Conservation (phyloP, 2,888 invertebrate species). For the Camptogramma bilineatum region DNA sequence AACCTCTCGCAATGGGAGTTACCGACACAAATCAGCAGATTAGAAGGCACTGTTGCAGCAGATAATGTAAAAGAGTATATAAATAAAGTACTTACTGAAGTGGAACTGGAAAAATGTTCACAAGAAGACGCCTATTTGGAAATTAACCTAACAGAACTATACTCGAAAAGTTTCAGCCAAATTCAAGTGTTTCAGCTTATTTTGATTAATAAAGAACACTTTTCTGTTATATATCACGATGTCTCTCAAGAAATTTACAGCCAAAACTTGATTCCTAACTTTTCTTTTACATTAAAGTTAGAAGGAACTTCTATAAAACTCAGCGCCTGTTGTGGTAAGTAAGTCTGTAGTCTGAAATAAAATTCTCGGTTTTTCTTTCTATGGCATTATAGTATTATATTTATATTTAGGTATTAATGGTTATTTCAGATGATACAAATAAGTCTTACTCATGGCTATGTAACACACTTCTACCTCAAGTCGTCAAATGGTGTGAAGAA, state of each 20-base stretch:
- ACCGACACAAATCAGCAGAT: conserved; percentile 41
- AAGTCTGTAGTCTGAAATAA: not conserved
- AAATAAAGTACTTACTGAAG: conserved; percentile 39
- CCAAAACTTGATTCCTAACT: conserved; percentile 76
- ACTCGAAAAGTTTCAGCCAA: conserved; percentile 67
- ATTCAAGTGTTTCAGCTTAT: conserved; percentile 67
- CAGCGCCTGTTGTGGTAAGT: conserved; percentile 70
- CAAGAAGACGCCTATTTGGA: conserved; percentile 45
- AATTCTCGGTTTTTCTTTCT: conserved; percentile 11
- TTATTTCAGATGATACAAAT: conserved; percentile 55
- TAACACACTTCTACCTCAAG: conserved; percentile 84
- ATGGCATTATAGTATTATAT: too few relatives aligned
- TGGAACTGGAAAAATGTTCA: conserved; percentile 41
- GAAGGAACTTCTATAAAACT: conserved; percentile 66
- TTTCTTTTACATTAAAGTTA: conserved; percentile 77
- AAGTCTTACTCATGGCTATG: conserved; percentile 82
- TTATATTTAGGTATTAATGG: conserved; percentile 16
- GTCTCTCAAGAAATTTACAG: conserved; percentile 64
- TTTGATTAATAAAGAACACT: conserved; percentile 68
- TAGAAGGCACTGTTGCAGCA: conserved; percentile 40
- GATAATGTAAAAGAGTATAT: conserved; percentile 45
- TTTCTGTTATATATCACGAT: conserved; percentile 76
- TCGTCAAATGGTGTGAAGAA: conserved; percentile 87
- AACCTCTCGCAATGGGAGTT: conserved; percentile 38
- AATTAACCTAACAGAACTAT: conserved; percentile 65